A percentile compares a stretch with the other conserved stretches of the same genome.
phyloP scores from a whole-genome alignment of 2,113 vertebrate species.

The Arenaria interpres region DNA sequence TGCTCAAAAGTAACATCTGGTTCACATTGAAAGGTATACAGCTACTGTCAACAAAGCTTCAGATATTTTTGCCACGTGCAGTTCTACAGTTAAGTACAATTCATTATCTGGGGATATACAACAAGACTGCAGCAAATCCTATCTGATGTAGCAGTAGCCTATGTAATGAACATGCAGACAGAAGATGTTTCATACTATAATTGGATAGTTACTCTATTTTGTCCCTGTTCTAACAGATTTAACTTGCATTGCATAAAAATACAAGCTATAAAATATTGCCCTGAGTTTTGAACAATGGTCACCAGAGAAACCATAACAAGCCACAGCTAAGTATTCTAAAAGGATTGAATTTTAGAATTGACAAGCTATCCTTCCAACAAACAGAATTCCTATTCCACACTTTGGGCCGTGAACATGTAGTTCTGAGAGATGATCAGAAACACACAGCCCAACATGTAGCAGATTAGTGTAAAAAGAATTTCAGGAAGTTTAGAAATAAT shows the following conservation, averaged over 20 bases:
- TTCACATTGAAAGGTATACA: background rate
- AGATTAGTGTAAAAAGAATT: background rate
- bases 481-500: background rate
- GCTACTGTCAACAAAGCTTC: background rate
- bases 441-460: background rate
- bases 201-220: background rate
- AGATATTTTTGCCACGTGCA: background rate
- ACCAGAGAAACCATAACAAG: background rate
- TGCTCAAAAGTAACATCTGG: background rate
- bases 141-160: background rate
- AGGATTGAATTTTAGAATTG: background rate
- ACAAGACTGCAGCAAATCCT: background rate
- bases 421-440: background rate
- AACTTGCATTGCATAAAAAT: background rate
- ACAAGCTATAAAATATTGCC: background rate
- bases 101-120: background rate
- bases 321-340: background rate
- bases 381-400: background rate
- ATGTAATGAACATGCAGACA: too few species aligned
- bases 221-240: background rate
- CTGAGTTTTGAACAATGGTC: background rate
- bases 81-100: background rate
- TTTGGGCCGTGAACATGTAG: background rate
- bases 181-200: background rate
- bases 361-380: background rate